phyloP scores from a whole-genome alignment of 2,797 vertebrate genomes.

The Rhabdomys pumilio region DNA sequence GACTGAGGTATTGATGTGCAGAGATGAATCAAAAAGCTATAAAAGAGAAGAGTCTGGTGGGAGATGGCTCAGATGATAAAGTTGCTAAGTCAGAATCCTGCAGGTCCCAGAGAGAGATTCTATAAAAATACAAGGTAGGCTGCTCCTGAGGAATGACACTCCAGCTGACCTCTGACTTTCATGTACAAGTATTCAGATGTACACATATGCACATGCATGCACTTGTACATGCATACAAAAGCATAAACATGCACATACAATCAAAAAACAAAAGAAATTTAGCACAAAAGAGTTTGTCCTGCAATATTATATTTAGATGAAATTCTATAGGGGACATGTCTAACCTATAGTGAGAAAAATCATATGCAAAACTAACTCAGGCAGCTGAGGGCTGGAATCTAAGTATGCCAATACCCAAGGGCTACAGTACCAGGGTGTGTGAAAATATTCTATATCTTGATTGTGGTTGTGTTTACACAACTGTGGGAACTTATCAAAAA shows the following conservation, averaged over 20 bases:
- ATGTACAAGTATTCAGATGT: neutral
- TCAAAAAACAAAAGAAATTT: neutral
- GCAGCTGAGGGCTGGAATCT: neutral
- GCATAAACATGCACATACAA: neutral
- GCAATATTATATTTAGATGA: rapidly evolving
- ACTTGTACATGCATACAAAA: neutral
- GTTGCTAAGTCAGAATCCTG: neutral
- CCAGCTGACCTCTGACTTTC: neutral
- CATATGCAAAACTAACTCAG: neutral
- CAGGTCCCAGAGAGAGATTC: neutral
- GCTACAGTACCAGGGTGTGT: too few species aligned
- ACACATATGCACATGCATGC: neutral
- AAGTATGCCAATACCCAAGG: rapidly evolving
- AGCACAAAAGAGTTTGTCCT: neutral
- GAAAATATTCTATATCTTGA: neutral
- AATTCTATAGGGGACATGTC: neutral
- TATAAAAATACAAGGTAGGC: neutral
- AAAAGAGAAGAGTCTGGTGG: neutral
- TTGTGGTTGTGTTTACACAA: neutral
- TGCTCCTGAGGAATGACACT: neutral
- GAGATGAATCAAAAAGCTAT: neutral
- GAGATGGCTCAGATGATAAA: neutral
- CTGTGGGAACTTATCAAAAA: neutral
- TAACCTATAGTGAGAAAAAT: neutral
- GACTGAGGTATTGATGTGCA: neutral